Base-by-base conservation (phyloP, 2,888 invertebrate species). In the Schrankia costaestrigalis region DNA sequence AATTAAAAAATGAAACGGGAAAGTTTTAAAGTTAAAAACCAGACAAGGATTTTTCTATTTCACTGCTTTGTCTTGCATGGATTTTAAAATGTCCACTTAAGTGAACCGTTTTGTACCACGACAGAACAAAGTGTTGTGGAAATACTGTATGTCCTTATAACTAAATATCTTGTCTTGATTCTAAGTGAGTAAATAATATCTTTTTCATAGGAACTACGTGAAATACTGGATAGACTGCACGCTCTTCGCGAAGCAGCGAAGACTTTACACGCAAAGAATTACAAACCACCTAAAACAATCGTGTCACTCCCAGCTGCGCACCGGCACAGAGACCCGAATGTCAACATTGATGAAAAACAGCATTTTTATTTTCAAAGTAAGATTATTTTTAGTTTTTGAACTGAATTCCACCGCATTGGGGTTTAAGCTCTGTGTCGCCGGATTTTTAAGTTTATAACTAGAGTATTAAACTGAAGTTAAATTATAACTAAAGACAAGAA, bases 341-440 rank as follows among this genome's bases (percentile, higher is more conserved):
- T 89, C 0, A 86, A 89, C 43, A 71, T 66, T 26, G 78, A 90
- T 35, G 87, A 89, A 38, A 76, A 85, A 19, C 71, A 81, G 37
- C 90, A 85, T 68, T 68, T 90, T 1, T 87, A 84, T 10, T 89
- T 90, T 45, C 81, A 81, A 74, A 85, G 88, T 87, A 40, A 25
- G 6, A 4, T 15, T 15, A 15, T 15, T 6, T 6, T 4, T 6
- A n/a, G n/a, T 23, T 9, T 23, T 7, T 11, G 11, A 23, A 10
- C 11, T 11, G 3, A 23, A 7, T n/a, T n/a, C n/a, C n/a, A n/a
- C n/a, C n/a, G n/a, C n/a, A n/a, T n/a, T n/a, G n/a, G n/a, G n/a
- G n/a, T n/a, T n/a, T n/a, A n/a, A n/a, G n/a, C n/a, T n/a, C n/a
- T n/a, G n/a, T n/a, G n/a, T n/a, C n/a, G n/a, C n/a, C n/a, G n/a